Evolutionary conservation across 2,113 vertebrate species (phyloP), one percentile per base, ranked within the genome.

Genomic region (Ceyx cyanopectus): DNA sequence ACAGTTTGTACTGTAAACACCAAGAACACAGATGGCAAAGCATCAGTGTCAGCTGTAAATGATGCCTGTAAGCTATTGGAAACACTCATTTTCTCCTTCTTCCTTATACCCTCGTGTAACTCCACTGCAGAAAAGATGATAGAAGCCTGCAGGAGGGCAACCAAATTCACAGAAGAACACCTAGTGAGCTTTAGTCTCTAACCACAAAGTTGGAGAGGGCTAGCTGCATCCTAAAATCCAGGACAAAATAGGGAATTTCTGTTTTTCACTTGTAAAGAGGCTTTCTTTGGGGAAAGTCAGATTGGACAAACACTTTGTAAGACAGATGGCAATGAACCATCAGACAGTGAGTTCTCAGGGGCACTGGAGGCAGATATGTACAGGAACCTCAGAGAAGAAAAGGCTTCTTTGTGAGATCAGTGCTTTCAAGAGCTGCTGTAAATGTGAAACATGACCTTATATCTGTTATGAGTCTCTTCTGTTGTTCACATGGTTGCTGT

Each of bases 1-100:
- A 0, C 65, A 92, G 70, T 48, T 79, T 73, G 70, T 85, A 16
- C 89, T 81, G 73, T 81, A 78, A 95, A 74, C 68, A 90, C 37
- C 76, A 80, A 85, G 84, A 30, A 79, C 85, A 58, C 86, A 93
- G 93, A 96, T 93, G 94, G 87, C 80, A 90, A 45, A 88, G 54
- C 65, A 81, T 43, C 65, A 10, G 77, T 8, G 2, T 91, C 91
- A 96, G 91, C 95, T 93, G 81, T 0, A 1, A 89, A 51, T 9
- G 0, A 61, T 86, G 93, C 87, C 94, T 88, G 41, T 43, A 7
- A 93, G 87, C 80, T 75, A 37, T 14, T 85, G 73, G 53, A 95
- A 94, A 65, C 58, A 19, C 24, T 85, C 26, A 3, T 94, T 69
- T 87, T 48, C 79, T 76, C 84, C 40, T 87, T 65, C 79, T 56